Conservation (phyloP, 2,797 vertebrate genomes). For the Sorex maritimensis region DNA sequence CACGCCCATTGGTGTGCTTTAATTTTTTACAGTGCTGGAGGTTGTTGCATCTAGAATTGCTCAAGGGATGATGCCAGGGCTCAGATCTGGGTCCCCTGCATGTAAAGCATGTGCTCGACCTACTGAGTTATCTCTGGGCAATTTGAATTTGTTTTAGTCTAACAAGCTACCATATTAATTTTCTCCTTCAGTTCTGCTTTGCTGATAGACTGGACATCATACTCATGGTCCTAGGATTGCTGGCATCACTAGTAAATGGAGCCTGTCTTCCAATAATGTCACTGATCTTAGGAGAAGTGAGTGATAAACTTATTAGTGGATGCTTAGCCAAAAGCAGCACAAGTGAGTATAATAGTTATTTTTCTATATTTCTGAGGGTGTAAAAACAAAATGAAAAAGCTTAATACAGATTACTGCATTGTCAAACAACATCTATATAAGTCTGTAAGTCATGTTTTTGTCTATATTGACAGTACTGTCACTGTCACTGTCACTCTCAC, state of each 20-base stretch:
- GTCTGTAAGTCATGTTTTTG: not conserved
- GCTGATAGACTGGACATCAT: constrained; percentile 84
- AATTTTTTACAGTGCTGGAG: too few relatives aligned
- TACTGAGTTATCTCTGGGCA: too few relatives aligned
- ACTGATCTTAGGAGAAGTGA: constrained; percentile 88
- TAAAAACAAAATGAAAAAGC: constrained; percentile 24
- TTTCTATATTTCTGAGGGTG: constrained; percentile 13
- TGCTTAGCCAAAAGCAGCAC: constrained; percentile 78
- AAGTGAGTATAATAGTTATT: constrained; percentile 78
- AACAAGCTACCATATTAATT: constrained; percentile 7
- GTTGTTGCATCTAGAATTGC: too few relatives aligned
- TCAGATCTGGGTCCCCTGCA: too few relatives aligned
- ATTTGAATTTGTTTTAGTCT: too few relatives aligned
- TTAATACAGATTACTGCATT: constrained; percentile 46
- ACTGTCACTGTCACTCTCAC: too few relatives aligned
- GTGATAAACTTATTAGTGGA: constrained; percentile 83
- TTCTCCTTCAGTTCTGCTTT: constrained; percentile 85
- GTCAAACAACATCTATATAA: not conserved
- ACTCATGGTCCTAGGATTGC: constrained; percentile 86
- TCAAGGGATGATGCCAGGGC: too few relatives aligned
- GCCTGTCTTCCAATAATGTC: constrained; percentile 86
- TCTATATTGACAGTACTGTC: not conserved
- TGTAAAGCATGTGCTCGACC: too few relatives aligned
- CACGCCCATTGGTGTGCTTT: too few relatives aligned
- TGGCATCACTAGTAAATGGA: constrained; percentile 87